Base-by-base conservation (phyloP, 2,797 vertebrate genomes). In the Manis pentadactyla region DNA sequence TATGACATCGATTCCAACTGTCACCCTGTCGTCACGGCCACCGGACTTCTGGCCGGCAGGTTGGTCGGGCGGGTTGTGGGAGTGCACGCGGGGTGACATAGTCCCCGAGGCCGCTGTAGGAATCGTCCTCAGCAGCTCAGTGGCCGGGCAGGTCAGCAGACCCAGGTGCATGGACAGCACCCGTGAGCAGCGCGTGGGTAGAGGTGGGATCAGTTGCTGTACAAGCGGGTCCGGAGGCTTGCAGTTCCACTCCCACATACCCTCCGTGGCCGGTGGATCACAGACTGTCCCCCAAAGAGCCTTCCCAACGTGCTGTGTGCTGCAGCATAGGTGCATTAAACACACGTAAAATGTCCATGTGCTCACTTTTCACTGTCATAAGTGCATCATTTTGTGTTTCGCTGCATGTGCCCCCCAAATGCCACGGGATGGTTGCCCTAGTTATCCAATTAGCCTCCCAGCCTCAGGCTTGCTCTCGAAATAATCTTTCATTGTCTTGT, bases 81-180 rank as follows among this genome's bases (percentile, higher is more conserved):
- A 0, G 7, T 29, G 37, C 2, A 0, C 37, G 37, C 37, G 37
- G 13, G 51, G 42, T 4, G 1, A 75, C 12, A 13, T 1, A 0
- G 9, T 39, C 63, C 8, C 5, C 8, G 31, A n/a, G 4, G 13
- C 29, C 1, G n/a, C 46, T 18, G 14, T 31, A 66, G 57, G 21
- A 15, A 0, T 5, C 1, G 1, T 57, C 68, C 7, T 74, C 42
- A 0, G 2, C 4, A 0, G n/a, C 4, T 4, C 49, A 86, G 4
- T 5, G n/a, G 2, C 29, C 3, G 11, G 13, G 3, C 18, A 87
- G 18, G 12, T 57, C 53, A 12, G 71, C 8, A 31, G 90, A 53
- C 23, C 18, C n/a, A 51, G 82, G 7, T 5, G 42, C 1, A 21
- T 12, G 1, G 68, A 71, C 37, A 11, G 10, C 25, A 10, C 59